Conservation (phyloP, 1,140 invertebrate genomes). For the Bathynomus jamesi region DNA sequence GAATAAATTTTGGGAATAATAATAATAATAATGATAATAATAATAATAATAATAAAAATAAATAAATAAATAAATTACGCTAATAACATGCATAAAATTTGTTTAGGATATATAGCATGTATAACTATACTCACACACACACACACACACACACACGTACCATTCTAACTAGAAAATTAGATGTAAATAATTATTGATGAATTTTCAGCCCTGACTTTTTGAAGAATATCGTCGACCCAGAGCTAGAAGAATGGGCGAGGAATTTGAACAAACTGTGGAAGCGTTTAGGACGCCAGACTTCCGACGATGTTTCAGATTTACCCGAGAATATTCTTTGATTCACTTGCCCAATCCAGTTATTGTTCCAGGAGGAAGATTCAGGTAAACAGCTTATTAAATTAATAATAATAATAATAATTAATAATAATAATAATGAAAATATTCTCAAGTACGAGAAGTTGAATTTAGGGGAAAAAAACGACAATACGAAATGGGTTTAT, state of each 20-base stretch:
- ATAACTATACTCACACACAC: too few species aligned
- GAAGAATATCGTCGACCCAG: conserved; percentile 57
- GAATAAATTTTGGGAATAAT: background rate
- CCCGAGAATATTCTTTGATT: conserved; percentile 66
- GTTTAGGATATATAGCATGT: too few species aligned
- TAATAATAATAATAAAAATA: background rate
- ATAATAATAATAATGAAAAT: too few species aligned
- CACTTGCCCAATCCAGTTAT: conserved; percentile 84
- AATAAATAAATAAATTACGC: too few species aligned
- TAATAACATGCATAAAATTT: too few species aligned
- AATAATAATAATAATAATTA: too few species aligned
- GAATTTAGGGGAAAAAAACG: too few species aligned
- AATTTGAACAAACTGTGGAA: conserved; percentile 63
- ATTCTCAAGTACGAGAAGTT: too few species aligned
- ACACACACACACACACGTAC: too few species aligned
- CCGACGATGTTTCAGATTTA: conserved; percentile 61
- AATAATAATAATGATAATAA: background rate
- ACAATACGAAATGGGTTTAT: too few species aligned
- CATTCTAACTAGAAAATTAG: too few species aligned
- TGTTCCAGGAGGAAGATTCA: conserved; percentile 82
- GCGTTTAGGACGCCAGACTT: conserved; percentile 73
- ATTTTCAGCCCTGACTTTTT: conserved; percentile 55
- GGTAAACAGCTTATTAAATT: too few species aligned
- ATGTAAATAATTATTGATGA: background rate
- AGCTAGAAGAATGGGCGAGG: conserved; percentile 48